Conservation (phyloP, 2,113 vertebrate species). For the Thalassoma bifasciatum region DNA sequence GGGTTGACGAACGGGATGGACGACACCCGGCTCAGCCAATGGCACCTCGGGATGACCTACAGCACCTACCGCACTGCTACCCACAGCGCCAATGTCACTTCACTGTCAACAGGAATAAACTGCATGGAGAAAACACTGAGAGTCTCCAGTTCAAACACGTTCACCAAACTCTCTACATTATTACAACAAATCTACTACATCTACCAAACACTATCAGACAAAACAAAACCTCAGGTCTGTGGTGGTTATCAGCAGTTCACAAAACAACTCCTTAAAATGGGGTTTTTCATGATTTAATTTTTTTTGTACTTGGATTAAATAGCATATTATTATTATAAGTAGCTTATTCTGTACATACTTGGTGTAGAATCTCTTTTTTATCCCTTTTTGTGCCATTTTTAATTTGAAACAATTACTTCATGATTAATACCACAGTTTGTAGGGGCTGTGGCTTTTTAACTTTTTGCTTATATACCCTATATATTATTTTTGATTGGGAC, state of each 20-base stretch:
- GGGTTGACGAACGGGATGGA: slow-evolving; percentile 23
- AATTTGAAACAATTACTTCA: neutral
- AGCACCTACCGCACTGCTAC: slow-evolving; percentile 16
- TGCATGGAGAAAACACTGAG: neutral
- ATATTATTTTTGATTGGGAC: neutral
- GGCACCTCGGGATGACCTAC: slow-evolving; percentile 25
- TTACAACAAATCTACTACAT: neutral
- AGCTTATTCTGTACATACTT: neutral
- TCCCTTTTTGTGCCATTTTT: neutral
- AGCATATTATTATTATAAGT: no score
- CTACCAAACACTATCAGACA: neutral
- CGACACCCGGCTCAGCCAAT: slow-evolving; percentile 22
- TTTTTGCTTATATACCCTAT: neutral
- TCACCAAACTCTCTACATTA: neutral
- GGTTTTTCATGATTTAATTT: slow-evolving; percentile 25
- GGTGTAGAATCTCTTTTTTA: neutral
- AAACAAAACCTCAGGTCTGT: neutral
- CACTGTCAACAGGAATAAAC: neutral
- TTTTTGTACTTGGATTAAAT: neutral
- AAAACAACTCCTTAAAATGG: neutral
- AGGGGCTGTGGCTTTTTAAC: neutral
- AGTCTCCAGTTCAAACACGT: neutral
- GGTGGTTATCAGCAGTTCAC: neutral
- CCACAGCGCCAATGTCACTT: slow-evolving; percentile 2
- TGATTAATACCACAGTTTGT: slow-evolving; percentile 18